Evolutionary conservation across 2,113 vertebrate species (phyloP), one percentile per base, ranked within the genome.

Genomic region (Illadopsis cleaveri): DNA sequence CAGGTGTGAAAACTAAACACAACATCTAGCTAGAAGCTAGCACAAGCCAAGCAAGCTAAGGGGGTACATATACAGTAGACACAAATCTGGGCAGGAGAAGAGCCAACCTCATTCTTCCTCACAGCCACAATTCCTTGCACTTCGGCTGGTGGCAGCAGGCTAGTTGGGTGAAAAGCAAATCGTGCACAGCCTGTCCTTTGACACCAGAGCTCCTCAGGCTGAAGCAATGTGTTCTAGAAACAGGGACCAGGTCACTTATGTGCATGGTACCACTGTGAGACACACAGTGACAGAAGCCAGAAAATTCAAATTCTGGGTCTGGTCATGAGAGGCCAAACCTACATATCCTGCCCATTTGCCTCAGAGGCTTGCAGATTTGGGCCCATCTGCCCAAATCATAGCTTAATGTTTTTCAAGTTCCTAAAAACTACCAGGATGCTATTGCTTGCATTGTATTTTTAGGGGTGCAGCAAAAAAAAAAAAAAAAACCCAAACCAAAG

Each of bases 171-270:
- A 66, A 90, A 70, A 69, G 23, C 25, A 18, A 33, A 25, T 1
- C 2, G 58, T 8, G n/a, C 35, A 5, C 23, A 12, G 62, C 12
- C 31, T 13, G 42, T 53, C 60, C 37, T 37, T 22, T 1, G 11
- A 45, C 1, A 11, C 16, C 48, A 50, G 30, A 60, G 51, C 33
- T 62, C 53, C 15, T 60, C 35, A 8, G 2, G 1, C 2, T 8
- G 30, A 42, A 68, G 14, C 0, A 15, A 37, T 2, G 0, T 3
- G 13, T 51, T 82, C 35, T 35, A 82, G n/a, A 28, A 78, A 54
- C 61, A 2, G 16, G 4, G 47, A 35, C 33, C 0, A 1, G 47
- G 16, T 22, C 53, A 19, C 11, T 8, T 50, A 9, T 0, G 0
- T 2, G 25, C 17, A 3, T 2, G 23, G 28, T 25, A 37, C 65